Conservation (phyloP, 2,888 invertebrate species). For the Biston betularia region DNA sequence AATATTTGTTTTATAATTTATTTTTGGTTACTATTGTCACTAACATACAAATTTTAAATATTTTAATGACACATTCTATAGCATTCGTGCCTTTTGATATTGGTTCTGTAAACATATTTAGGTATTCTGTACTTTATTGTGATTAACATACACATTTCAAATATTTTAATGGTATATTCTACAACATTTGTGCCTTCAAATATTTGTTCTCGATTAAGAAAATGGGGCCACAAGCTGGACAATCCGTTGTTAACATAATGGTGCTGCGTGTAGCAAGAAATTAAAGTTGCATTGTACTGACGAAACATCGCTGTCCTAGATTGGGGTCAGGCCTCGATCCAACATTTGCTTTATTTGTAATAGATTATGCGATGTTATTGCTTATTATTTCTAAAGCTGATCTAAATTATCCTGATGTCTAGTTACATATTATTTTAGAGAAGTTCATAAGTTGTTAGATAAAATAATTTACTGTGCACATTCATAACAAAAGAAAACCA, state of each 20-base stretch:
- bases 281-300: constrained; percentile 33
- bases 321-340: constrained; percentile 14
- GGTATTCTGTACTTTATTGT: no score
- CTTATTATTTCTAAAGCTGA: constrained; percentile 5
- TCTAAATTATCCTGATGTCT: neutral
- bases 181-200: constrained; percentile 11
- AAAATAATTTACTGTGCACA: no score
- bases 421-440: neutral
- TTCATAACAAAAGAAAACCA: no score
- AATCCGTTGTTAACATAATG: constrained; percentile 25
- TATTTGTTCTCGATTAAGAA: constrained; percentile 26
- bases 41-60: no score
- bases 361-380: constrained; percentile 12
- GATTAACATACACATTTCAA: neutral
- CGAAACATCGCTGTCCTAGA: constrained; percentile 24
- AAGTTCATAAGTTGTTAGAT: no score
- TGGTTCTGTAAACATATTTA: constrained; percentile 3
- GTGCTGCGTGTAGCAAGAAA: constrained; percentile 25
- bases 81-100: constrained; percentile 2
- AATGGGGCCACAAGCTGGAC: constrained; percentile 26
- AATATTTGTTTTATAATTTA: no score
- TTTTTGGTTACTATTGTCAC: neutral
- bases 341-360: constrained; percentile 20
- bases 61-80: neutral
- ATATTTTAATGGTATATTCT: constrained; percentile 1